Evolutionary conservation across 2,888 invertebrate genomes (phyloP).

Genomic region (Orthosia incerta): DNA sequence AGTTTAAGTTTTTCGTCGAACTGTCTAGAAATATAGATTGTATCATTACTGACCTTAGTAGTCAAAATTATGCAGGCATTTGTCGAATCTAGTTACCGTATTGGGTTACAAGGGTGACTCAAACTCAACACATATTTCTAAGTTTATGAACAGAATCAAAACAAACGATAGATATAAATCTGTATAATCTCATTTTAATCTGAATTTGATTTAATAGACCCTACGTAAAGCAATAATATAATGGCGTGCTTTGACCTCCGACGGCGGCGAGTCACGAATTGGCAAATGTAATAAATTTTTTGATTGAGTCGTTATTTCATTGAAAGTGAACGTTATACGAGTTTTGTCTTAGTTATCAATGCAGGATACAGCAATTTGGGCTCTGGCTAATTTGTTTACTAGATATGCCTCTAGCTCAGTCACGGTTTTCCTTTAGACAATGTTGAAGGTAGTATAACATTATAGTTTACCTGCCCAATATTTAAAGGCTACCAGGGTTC

Average conservation of each 20-base stretch:
- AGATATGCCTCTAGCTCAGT: constrained; percentile 34
- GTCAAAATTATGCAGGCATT: neutral
- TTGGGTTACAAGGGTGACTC: constrained; percentile 7
- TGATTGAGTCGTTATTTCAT: constrained; percentile 66
- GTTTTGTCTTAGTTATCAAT: constrained; percentile 48
- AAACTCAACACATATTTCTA: constrained; percentile 22
- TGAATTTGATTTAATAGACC: constrained; percentile 63
- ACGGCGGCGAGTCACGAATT: constrained; percentile 65
- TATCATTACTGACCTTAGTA: constrained; percentile 14
- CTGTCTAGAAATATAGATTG: neutral
- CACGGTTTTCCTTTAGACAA: constrained; percentile 30
- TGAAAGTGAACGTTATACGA: constrained; percentile 66
- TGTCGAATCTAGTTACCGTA: constrained; percentile 21
- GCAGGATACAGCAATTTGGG: constrained; percentile 56
- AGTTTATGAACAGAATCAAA: constrained; percentile 47
- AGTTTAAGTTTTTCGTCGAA: neutral
- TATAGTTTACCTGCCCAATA: neutral
- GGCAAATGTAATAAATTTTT: constrained; percentile 69
- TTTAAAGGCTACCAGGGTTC: neutral
- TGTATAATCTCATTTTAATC: constrained; percentile 58
- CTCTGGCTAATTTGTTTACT: constrained; percentile 49
- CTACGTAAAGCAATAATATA: constrained; percentile 56
- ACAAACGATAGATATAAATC: constrained; percentile 49
- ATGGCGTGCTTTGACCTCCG: constrained; percentile 63
- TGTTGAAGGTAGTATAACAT: neutral